A percentile compares a stretch with the other conserved stretches of the same genome.
These are phyloP conservation scores for Bombyx huttoni DNA, from an alignment of 2,888 invertebrate species.

Conservation along the genomic window DNA sequence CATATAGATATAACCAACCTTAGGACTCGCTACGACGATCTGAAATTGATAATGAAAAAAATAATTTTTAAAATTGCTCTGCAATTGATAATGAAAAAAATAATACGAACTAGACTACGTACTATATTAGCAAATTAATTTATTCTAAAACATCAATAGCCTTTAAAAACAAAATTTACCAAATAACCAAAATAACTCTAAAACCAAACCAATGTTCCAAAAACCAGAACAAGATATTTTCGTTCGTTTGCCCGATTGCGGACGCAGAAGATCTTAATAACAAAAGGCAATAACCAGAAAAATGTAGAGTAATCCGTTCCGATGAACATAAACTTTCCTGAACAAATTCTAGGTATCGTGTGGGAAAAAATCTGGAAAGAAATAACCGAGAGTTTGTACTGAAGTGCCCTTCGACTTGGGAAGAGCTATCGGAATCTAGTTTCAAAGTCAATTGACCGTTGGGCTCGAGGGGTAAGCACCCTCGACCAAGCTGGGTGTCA, in stretches of 20 bases:
- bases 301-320: neutral
- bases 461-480: constrained; percentile 13
- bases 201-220: too few relatives aligned
- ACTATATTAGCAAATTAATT: too few relatives aligned
- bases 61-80: too few relatives aligned
- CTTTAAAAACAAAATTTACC: too few relatives aligned
- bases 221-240: neutral
- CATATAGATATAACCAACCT: too few relatives aligned
- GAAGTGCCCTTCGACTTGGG: constrained; percentile 16
- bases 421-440: constrained; percentile 27
- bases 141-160: too few relatives aligned
- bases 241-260: neutral
- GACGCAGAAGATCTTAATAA: neutral
- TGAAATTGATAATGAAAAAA: too few relatives aligned
- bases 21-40: too few relatives aligned
- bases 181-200: too few relatives aligned
- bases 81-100: too few relatives aligned
- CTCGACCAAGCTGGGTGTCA: constrained; percentile 12
- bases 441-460: constrained; percentile 35
- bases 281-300: neutral
- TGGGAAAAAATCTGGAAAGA: constrained; percentile 9
- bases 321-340: neutral
- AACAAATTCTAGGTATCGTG: constrained; percentile 2
- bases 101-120: too few relatives aligned
- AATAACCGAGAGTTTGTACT: constrained; percentile 16